phyloP scores from a whole-genome alignment of 2,113 vertebrate species.

The Salvelinus sp. region DNA sequence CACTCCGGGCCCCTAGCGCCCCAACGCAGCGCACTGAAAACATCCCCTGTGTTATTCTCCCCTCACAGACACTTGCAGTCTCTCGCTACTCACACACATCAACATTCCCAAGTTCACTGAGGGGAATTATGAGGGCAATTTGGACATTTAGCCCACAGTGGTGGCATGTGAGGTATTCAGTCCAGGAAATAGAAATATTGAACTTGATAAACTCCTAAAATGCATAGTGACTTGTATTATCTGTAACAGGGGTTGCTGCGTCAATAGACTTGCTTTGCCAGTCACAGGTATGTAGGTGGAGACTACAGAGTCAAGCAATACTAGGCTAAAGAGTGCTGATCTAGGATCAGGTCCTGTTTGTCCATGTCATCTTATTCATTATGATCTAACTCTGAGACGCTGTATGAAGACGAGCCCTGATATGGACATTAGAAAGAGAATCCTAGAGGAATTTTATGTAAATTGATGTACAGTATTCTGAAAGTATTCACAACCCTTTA shows the following conservation, averaged over 20 bases:
- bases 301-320: conserved; percentile 28
- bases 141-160: conserved; percentile 26
- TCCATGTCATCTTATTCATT: too few relatives aligned
- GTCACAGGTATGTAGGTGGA: too few relatives aligned
- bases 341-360: too few relatives aligned
- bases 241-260: too few relatives aligned
- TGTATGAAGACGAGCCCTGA: too few relatives aligned
- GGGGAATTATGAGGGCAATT: conserved; percentile 29
- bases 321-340: too few relatives aligned
- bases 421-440: too few relatives aligned
- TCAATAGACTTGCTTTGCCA: too few relatives aligned
- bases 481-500: too few relatives aligned
- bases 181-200: background rate
- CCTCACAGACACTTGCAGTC: conserved; percentile 5
- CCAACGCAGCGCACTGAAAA: conserved; percentile 47
- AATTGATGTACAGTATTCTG: too few relatives aligned
- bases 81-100: conserved; percentile 9
- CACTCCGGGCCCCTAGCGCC: conserved; percentile 50
- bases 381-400: too few relatives aligned
- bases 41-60: conserved; percentile 35
- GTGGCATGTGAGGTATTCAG: conserved; percentile 5
- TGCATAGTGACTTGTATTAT: background rate
- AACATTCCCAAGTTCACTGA: conserved; percentile 12
- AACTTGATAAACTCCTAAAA: background rate
- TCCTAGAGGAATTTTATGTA: too few relatives aligned